These are phyloP conservation scores for Stichopus chloronotus DNA, from an alignment of 35 echinoderm and acorn worm genomes.

Conservation along the genomic window DNA sequence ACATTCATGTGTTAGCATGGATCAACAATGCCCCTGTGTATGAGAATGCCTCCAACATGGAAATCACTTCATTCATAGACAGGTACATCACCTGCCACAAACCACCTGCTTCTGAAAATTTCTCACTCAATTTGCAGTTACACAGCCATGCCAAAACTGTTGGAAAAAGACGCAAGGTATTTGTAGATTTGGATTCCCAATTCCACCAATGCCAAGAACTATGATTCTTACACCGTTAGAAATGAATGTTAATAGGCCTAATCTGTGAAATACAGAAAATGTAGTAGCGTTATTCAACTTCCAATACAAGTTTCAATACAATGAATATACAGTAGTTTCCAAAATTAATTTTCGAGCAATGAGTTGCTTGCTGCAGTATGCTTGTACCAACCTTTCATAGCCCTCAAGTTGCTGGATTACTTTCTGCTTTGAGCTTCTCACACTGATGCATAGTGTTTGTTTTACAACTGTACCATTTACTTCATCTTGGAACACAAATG, in stretches of 20 bases:
- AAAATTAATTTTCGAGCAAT: neutral
- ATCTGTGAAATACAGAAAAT: neutral
- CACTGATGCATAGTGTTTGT: slow-evolving; percentile 1
- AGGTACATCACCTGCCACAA: slow-evolving; percentile 57
- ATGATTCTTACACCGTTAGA: slow-evolving; percentile 67
- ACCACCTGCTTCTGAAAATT: neutral
- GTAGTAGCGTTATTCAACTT: neutral
- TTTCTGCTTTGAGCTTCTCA: slow-evolving; percentile 24
- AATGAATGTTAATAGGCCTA: slow-evolving; percentile 16
- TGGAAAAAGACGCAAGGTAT: slow-evolving; percentile 59
- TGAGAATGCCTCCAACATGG: slow-evolving; percentile 20
- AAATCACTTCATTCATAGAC: slow-evolving; percentile 58
- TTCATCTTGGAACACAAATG: slow-evolving; percentile 29
- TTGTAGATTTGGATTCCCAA: slow-evolving; percentile 73
- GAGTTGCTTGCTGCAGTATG: neutral
- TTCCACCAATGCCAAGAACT: slow-evolving; percentile 70
- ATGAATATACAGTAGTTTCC: neutral
- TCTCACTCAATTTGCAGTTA: slow-evolving; percentile 54
- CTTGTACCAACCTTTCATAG: slow-evolving; percentile 23
- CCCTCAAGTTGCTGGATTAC: slow-evolving; percentile 11
- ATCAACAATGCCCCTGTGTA: slow-evolving; percentile 65
- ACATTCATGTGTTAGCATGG: slow-evolving; percentile 75
- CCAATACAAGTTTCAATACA: neutral
- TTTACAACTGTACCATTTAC: slow-evolving; percentile 13
- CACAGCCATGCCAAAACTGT: slow-evolving; percentile 78